Percentiles rank a stretch among this genome's conserved stretches.
Conservation (phyloP, 1,140 invertebrate species). For the Drosophila subobscura region DNA sequence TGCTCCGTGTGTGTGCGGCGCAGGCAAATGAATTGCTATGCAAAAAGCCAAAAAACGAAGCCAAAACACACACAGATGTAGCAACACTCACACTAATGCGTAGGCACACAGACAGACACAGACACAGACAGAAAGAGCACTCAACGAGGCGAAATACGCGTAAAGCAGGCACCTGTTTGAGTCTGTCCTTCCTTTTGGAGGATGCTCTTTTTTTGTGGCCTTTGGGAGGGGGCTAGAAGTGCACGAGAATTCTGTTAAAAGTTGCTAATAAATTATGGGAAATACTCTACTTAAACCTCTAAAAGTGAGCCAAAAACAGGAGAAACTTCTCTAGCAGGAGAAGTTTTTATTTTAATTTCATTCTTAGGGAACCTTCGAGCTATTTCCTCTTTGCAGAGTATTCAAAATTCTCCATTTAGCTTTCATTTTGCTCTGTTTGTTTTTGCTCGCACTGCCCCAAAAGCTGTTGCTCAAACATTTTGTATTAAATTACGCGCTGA, state of each 20-base stretch:
- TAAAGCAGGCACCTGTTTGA: slow-evolving; percentile 76
- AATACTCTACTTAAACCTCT: neutral
- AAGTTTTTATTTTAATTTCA: no score
- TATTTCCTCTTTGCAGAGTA: neutral
- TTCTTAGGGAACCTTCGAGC: no score
- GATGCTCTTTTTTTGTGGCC: slow-evolving; percentile 8
- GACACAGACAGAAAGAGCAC: slow-evolving; percentile 22
- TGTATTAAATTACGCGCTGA: slow-evolving; percentile 78
- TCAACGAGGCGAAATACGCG: slow-evolving; percentile 49
- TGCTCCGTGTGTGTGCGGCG: slow-evolving; percentile 40
- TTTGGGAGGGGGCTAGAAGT: slow-evolving; percentile 3
- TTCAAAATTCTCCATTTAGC: neutral
- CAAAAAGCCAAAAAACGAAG: slow-evolving; percentile 56
- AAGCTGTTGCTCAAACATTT: slow-evolving; percentile 39
- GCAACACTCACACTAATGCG: neutral
- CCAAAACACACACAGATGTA: slow-evolving; percentile 41
- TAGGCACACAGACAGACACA: neutral
- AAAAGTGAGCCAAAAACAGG: neutral
- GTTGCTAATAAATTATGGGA: slow-evolving; percentile 9
- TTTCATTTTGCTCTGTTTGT: slow-evolving; percentile 2
- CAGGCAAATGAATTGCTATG: slow-evolving; percentile 71
- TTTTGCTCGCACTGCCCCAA: slow-evolving; percentile 6
- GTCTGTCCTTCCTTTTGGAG: slow-evolving; percentile 23
- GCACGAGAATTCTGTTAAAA: slow-evolving; percentile 6
- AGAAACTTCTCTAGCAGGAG: no score